phyloP scores from a whole-genome alignment of 2,888 invertebrate genomes.

The Netelia melanura region DNA sequence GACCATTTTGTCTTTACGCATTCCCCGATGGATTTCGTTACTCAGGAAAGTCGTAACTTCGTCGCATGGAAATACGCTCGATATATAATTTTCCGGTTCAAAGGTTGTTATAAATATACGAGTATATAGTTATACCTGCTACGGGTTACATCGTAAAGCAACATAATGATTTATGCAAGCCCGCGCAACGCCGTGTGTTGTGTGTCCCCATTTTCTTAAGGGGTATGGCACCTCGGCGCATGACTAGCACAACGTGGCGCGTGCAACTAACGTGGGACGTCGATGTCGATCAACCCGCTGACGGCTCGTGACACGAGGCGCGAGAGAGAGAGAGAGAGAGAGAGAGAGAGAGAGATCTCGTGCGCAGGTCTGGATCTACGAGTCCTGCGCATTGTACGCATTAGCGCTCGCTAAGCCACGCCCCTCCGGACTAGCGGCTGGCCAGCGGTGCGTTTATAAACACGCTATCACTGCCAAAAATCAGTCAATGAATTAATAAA shows the following conservation, averaged over 20 bases:
- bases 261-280: slow-evolving; percentile 58
- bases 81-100: slow-evolving; percentile 59
- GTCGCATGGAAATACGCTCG: not conserved
- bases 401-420: slow-evolving; percentile 33
- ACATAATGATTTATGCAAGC: slow-evolving; percentile 59
- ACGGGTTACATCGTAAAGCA: slow-evolving; percentile 30
- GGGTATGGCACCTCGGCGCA: slow-evolving; percentile 37
- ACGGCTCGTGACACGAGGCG: slow-evolving; percentile 25
- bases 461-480: too few species aligned
- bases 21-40: not conserved
- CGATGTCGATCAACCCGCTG: slow-evolving; percentile 59
- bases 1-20: not conserved
- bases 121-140: slow-evolving; percentile 4
- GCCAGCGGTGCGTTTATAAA: too few species aligned
- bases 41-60: not conserved
- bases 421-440: slow-evolving; percentile 11
- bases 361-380: slow-evolving; percentile 37
- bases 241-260: slow-evolving; percentile 53
- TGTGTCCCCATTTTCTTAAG: slow-evolving; percentile 51
- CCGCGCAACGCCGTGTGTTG: slow-evolving; percentile 4
- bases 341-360: slow-evolving; percentile 20
- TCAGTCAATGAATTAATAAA: too few species aligned
- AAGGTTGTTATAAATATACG: slow-evolving; percentile 29
- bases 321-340: too few species aligned
- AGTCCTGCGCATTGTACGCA: slow-evolving; percentile 50